Evolutionary conservation across 2,113 vertebrate species (phyloP).

Genomic region (Sapayoa aenigma): DNA sequence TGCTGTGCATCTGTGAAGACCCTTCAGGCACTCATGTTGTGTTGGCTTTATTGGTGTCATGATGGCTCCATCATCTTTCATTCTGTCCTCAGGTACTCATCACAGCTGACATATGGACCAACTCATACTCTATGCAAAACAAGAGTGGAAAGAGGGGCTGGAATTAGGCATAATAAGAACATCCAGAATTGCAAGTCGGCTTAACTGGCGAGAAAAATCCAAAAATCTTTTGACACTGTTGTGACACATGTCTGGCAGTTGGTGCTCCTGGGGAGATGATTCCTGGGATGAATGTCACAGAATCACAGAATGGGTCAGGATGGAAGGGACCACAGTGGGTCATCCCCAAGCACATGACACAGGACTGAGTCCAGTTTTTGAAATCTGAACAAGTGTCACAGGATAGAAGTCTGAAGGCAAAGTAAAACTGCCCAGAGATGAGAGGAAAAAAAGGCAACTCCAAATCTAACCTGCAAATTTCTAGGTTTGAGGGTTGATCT

Average conservation of each 20-base stretch:
- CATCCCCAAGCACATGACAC: neutral
- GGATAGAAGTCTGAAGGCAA: neutral
- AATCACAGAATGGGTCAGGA: neutral
- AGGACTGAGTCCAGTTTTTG: neutral
- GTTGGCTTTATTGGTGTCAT: neutral
- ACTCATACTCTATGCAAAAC: neutral
- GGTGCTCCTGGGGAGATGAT: neutral
- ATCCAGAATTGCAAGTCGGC: neutral
- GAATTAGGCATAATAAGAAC: neutral
- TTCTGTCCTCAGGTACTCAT: neutral
- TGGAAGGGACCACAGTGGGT: neutral
- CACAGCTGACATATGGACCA: neutral
- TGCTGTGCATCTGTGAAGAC: neutral
- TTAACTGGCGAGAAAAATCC: neutral
- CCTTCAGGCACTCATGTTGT: neutral
- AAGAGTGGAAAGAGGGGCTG: neutral
- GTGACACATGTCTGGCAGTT: neutral
- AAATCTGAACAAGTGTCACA: neutral
- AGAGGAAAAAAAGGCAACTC: neutral
- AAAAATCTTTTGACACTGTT: neutral
- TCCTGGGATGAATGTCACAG: neutral
- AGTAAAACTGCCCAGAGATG: neutral
- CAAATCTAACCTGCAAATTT: neutral
- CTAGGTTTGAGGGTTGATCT: too few relatives aligned
- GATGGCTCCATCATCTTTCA: neutral